These are phyloP conservation scores for Myripristis jacobus DNA, from an alignment of 2,797 vertebrate genomes.

Conservation along the genomic window DNA sequence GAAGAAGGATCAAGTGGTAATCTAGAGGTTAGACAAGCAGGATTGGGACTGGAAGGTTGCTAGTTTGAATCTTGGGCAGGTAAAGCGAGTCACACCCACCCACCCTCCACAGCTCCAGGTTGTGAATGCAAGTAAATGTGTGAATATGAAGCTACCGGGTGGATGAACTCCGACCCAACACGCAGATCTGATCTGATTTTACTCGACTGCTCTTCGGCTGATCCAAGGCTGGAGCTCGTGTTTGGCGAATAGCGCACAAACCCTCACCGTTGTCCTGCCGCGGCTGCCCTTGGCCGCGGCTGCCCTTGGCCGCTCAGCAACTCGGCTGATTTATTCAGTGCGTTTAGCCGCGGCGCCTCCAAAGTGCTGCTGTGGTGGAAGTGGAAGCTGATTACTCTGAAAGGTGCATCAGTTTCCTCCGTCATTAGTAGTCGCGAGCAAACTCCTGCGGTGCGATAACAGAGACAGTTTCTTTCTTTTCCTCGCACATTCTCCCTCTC, in stretches of 20 bases:
- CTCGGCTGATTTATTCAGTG: conserved; percentile 40
- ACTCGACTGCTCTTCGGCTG: conserved; percentile 32
- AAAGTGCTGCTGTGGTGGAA: conserved; percentile 19
- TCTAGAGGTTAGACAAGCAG: no score
- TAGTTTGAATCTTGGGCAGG: no score
- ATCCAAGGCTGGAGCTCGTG: conserved; percentile 32
- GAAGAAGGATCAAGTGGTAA: no score
- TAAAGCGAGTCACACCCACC: no score
- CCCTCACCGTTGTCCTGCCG: conserved; percentile 35
- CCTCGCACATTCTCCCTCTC: neutral
- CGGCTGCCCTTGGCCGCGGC: conserved; percentile 14
- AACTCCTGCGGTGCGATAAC: conserved; percentile 9
- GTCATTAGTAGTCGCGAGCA: conserved; percentile 13
- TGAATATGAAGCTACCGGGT: conserved; percentile 27
- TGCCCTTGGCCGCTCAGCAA: conserved; percentile 15
- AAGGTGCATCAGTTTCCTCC: conserved; percentile 30
- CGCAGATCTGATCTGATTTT: conserved; percentile 44
- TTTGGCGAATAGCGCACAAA: conserved; percentile 49
- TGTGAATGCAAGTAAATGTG: neutral
- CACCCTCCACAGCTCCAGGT: no score
- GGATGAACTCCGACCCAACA: conserved; percentile 38
- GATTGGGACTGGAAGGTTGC: no score
- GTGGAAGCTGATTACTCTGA: conserved; percentile 32
- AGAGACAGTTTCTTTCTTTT: conserved; percentile 20
- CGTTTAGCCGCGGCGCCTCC: conserved; percentile 22